A percentile compares a stretch with the other conserved stretches of the same genome.
phyloP scores from a whole-genome alignment of 2,113 vertebrate species.

The Phalacrocorax carbo region DNA sequence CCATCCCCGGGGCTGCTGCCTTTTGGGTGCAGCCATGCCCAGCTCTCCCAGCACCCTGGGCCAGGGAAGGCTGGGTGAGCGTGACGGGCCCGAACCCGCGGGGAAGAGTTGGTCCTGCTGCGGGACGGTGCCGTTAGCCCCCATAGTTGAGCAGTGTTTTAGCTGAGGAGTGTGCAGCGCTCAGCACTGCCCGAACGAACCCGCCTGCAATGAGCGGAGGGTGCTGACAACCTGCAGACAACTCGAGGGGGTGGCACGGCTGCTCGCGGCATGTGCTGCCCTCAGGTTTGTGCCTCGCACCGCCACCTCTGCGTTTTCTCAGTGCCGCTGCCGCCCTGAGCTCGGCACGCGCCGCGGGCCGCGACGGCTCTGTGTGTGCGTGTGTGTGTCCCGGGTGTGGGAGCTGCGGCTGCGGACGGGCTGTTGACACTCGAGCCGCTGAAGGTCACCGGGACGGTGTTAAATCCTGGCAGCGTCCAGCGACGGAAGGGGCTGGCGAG shows the following conservation, averaged over 20 bases:
- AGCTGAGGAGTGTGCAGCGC: background rate
- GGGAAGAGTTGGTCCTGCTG: background rate
- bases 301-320: background rate
- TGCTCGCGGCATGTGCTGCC: fast-evolving
- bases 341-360: fast-evolving
- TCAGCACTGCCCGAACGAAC: background rate
- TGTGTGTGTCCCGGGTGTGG: too few relatives aligned
- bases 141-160: fast-evolving
- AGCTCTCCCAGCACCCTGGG: background rate
- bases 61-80: background rate
- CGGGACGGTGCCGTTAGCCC: background rate
- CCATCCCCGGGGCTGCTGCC: background rate
- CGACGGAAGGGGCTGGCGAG: fast-evolving
- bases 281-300: background rate
- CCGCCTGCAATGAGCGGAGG: background rate
- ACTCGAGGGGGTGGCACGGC: fast-evolving
- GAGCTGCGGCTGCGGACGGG: background rate
- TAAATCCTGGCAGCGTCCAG: background rate
- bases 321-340: background rate
- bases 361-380: fast-evolving
- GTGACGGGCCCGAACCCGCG: too few relatives aligned
- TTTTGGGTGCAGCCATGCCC: background rate
- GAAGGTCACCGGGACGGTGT: background rate
- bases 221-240: background rate
- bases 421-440: background rate